Conservation (phyloP, 1,140 invertebrate species). For the Hypsibius dujardini region DNA sequence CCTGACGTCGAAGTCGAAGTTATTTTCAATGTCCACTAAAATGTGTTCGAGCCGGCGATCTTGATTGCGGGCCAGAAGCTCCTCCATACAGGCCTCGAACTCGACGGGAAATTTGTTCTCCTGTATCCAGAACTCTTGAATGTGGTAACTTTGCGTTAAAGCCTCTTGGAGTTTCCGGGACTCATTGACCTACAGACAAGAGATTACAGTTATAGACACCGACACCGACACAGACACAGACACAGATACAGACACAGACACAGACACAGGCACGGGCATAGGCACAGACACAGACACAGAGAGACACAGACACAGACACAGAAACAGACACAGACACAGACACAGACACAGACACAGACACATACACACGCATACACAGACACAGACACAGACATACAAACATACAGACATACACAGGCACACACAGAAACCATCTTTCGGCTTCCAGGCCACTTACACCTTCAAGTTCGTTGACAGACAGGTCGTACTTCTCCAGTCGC, state of each 20-base stretch:
- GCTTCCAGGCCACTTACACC: background rate
- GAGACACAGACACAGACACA: too few relatives aligned
- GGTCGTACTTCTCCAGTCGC: conserved; percentile 10
- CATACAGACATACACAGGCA: too few relatives aligned
- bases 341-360: too few relatives aligned
- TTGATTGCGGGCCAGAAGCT: background rate
- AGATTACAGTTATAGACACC: background rate
- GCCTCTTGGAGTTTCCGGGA: background rate
- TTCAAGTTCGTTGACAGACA: conserved; percentile 7
- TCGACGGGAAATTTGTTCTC: background rate
- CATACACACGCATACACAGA: too few relatives aligned
- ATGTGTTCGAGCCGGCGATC: background rate
- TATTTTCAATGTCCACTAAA: background rate
- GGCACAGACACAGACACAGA: too few relatives aligned
- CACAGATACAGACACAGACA: too few relatives aligned
- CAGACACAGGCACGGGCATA: too few relatives aligned
- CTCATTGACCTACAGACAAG: background rate
- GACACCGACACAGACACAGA: too few relatives aligned
- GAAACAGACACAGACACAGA: too few relatives aligned
- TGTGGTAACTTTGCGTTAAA: background rate
- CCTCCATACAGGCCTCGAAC: background rate
- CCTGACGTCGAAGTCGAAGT: background rate
- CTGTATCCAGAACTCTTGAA: conserved; percentile 7
- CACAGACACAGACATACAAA: too few relatives aligned
- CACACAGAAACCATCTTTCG: too few relatives aligned